These are phyloP conservation scores for Salticus scenicus DNA, from an alignment of 2,888 invertebrate genomes.

Conservation along the genomic window DNA sequence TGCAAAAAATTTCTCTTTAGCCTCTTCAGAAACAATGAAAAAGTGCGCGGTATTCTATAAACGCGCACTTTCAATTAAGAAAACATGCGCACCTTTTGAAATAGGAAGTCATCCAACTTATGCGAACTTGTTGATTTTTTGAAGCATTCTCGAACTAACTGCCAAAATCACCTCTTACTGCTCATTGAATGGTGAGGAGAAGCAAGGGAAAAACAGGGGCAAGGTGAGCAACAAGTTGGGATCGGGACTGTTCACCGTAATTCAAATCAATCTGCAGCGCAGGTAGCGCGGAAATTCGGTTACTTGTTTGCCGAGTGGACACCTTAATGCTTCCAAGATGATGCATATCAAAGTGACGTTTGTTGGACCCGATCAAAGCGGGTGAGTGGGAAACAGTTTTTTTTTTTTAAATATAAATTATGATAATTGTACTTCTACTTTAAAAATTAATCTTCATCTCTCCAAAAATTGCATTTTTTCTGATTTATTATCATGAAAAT, in stretches of 20 bases:
- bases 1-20: too few relatives aligned
- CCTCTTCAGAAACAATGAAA: too few relatives aligned
- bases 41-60: too few relatives aligned
- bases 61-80: too few relatives aligned
- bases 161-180: conserved; percentile 23
- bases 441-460: too few relatives aligned
- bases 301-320: neutral
- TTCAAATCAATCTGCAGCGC: neutral
- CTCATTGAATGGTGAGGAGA: neutral
- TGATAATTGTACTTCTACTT: too few relatives aligned
- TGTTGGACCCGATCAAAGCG: neutral
- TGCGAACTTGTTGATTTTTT: conserved; percentile 61
- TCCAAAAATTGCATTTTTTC: too few relatives aligned
- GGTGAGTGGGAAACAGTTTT: conserved; percentile 52
- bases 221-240: conserved; percentile 59
- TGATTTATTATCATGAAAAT: too few relatives aligned
- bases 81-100: neutral
- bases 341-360: conserved; percentile 57
- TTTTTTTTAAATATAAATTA: neutral
- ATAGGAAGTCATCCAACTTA: conserved; percentile 55
- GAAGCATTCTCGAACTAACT: conserved; percentile 20
- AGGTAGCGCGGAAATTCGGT: neutral
- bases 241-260: neutral
- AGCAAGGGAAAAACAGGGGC: conserved; percentile 43
- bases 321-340: conserved; percentile 9